Evolutionary conservation across 2,888 invertebrate species (phyloP).

Genomic region (Oxyscelio sp.): DNA sequence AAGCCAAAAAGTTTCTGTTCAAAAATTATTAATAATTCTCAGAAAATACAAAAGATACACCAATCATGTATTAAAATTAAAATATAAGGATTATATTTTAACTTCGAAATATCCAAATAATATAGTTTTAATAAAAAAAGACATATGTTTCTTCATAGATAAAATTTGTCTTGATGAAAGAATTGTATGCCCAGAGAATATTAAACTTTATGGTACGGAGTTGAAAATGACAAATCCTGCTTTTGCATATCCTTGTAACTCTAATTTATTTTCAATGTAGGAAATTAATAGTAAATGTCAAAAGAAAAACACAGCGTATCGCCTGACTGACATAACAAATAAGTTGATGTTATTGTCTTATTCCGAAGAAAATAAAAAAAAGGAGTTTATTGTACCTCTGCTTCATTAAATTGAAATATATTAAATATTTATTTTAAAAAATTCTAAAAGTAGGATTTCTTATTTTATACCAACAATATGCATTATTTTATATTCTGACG

Average conservation of each 20-base stretch:
- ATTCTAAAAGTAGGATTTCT: too few relatives aligned
- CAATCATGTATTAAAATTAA: background rate
- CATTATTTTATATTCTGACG: too few relatives aligned
- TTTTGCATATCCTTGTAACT: background rate
- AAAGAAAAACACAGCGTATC: background rate
- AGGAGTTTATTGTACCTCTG: background rate
- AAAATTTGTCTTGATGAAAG: background rate
- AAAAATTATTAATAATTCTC: background rate
- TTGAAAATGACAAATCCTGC: background rate
- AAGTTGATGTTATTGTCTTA: background rate
- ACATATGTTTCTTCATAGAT: background rate
- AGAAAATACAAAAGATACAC: background rate
- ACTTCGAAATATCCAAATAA: background rate
- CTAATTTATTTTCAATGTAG: background rate
- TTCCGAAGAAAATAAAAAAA: background rate
- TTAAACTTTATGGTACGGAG: background rate
- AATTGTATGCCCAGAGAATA: background rate
- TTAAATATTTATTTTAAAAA: too few relatives aligned
- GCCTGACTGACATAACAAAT: background rate
- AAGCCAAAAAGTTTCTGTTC: background rate
- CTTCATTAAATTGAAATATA: background rate
- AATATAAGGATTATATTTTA: background rate
- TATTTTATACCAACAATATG: too few relatives aligned
- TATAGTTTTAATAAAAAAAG: background rate
- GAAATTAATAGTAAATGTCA: background rate